These are phyloP conservation scores for Galerucella calmariensis DNA, from an alignment of 2,888 invertebrate genomes.

Conservation along the genomic window DNA sequence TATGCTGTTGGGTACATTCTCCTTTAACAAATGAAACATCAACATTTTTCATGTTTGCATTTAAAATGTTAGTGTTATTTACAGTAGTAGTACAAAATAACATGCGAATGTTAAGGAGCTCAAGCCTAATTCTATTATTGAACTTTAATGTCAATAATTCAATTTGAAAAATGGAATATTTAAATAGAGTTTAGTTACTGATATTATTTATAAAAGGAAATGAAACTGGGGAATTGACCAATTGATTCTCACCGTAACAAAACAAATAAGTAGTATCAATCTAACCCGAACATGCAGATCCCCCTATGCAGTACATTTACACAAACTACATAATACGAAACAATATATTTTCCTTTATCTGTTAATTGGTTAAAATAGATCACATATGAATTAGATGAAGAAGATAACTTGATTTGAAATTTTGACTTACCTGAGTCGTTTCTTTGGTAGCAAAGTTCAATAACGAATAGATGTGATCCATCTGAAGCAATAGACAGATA, in stretches of 20 bases:
- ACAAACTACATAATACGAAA: background rate
- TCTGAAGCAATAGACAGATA: conserved; percentile 20
- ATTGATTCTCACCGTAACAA: too few species aligned
- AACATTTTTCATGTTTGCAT: conserved; percentile 8
- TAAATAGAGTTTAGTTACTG: too few species aligned
- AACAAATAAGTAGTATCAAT: too few species aligned
- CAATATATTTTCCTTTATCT: background rate
- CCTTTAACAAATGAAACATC: conserved; percentile 43
- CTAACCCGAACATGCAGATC: too few species aligned
- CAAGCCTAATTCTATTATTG: background rate
- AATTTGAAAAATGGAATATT: too few species aligned
- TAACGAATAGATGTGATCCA: conserved; percentile 20
- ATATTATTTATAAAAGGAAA: too few species aligned
- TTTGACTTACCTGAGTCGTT: conserved; percentile 13
- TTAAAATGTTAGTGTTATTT: conserved; percentile 41
- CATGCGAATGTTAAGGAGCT: background rate
- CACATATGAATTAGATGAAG: background rate
- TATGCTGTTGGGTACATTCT: conserved; percentile 57
- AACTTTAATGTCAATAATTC: background rate
- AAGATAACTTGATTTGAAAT: background rate
- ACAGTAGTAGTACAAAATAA: background rate
- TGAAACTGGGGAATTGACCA: too few species aligned
- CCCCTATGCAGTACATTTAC: background rate
- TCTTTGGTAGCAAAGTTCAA: conserved; percentile 17
- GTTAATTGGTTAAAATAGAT: conserved; percentile 18